These are phyloP conservation scores for Saccostrea echinata DNA, from an alignment of 1,140 invertebrate species.

Conservation along the genomic window DNA sequence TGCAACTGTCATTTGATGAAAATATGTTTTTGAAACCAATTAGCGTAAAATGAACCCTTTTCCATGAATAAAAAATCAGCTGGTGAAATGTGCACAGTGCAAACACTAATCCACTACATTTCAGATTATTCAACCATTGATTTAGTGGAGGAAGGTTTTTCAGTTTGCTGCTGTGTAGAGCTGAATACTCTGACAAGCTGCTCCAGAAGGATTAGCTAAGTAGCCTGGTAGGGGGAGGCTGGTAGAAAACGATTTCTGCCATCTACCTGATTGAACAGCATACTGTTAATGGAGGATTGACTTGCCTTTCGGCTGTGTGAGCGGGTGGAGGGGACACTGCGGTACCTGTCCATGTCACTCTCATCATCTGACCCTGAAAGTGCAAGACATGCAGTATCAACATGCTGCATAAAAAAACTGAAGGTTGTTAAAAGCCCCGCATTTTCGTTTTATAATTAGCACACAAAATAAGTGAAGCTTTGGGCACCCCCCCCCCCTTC, in stretches of 20 bases:
- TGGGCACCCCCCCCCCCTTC: too few relatives aligned
- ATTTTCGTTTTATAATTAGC: too few relatives aligned
- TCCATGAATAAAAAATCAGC: too few relatives aligned
- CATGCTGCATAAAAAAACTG: too few relatives aligned
- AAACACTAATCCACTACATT: not conserved
- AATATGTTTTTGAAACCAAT: too few relatives aligned
- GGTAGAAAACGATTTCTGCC: not conserved
- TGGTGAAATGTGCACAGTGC: not conserved
- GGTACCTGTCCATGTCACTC: slow-evolving; percentile 40
- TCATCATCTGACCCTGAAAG: slow-evolving; percentile 60
- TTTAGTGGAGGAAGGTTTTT: not conserved
- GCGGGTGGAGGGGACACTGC: slow-evolving; percentile 1
- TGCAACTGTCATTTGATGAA: too few relatives aligned
- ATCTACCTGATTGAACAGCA: not conserved
- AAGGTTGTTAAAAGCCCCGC: too few relatives aligned
- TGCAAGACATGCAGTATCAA: not conserved
- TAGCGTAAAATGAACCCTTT: too few relatives aligned
- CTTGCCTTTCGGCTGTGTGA: slow-evolving; percentile 56
- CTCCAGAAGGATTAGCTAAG: not conserved
- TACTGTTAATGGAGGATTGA: slow-evolving; percentile 41
- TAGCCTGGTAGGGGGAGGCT: not conserved
- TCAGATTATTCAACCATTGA: not conserved
- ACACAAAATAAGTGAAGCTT: too few relatives aligned
- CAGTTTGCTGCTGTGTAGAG: not conserved
- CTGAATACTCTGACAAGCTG: not conserved